Conservation (phyloP, 2,888 invertebrate species). For the Nymphalis c-album region DNA sequence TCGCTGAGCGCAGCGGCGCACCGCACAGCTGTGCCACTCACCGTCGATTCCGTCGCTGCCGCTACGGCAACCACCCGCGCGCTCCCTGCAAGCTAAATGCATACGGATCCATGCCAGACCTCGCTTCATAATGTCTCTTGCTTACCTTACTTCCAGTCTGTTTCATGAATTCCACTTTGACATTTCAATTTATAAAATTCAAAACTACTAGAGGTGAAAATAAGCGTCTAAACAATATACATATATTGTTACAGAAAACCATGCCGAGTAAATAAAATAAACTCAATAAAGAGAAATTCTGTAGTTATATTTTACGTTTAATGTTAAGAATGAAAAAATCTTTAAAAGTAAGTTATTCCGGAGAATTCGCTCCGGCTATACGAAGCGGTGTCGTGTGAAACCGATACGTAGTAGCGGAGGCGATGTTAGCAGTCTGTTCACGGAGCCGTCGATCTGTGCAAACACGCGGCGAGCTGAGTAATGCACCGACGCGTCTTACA, state of each 20-base stretch:
- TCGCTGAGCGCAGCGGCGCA: constrained; percentile 66
- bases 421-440: constrained; percentile 64
- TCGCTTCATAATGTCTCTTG: constrained; percentile 72
- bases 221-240: too few species aligned
- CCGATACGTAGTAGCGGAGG: constrained; percentile 52
- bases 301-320: too few species aligned
- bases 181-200: constrained; percentile 39
- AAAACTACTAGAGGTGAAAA: background rate
- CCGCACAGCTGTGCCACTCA: constrained; percentile 67
- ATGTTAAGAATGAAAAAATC: background rate
- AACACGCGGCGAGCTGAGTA: constrained; percentile 73
- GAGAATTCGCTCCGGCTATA: constrained; percentile 11
- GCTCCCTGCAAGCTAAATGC: constrained; percentile 61
- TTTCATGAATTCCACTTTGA: constrained; percentile 37
- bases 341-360: constrained; percentile 13
- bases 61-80: constrained; percentile 41
- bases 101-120: constrained; percentile 73
- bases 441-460: constrained; percentile 74
- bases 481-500: constrained; percentile 73
- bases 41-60: constrained; percentile 38
- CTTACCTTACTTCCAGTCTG: constrained; percentile 68
- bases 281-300: too few species aligned
- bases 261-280: too few species aligned
- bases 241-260: too few species aligned
- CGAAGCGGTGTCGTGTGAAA: constrained; percentile 60